These are phyloP conservation scores for Gorsachius goisagi DNA, from an alignment of 2,113 vertebrate species.

Conservation along the genomic window DNA sequence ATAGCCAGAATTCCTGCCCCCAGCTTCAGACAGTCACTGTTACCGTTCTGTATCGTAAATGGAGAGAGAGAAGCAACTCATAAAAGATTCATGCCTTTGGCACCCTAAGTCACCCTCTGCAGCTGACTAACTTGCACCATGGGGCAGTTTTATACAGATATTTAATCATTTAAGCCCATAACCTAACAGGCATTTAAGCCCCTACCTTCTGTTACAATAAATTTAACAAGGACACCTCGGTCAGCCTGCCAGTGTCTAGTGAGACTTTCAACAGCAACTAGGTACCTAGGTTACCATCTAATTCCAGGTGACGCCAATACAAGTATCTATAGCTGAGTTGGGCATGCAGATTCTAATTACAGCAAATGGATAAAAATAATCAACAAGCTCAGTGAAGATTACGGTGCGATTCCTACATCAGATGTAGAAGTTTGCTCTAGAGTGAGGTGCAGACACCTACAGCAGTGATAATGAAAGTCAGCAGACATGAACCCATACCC, in stretches of 20 bases:
- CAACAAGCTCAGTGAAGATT: not conserved
- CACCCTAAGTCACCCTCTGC: not conserved
- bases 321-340: not conserved
- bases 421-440: not conserved
- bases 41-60: not conserved
- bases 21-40: not conserved
- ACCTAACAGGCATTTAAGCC: not conserved
- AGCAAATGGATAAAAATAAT: not conserved
- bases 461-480: not conserved
- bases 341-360: not conserved
- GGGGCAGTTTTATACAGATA: not conserved
- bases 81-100: not conserved
- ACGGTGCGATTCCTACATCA: rapidly evolving
- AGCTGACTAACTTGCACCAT: not conserved
- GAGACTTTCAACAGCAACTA: not conserved
- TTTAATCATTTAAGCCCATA: not conserved
- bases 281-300: not conserved
- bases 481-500: not conserved
- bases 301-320: not conserved
- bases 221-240: not conserved
- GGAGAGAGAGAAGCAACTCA: not conserved
- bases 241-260: not conserved
- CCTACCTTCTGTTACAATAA: not conserved
- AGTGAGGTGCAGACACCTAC: not conserved
- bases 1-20: not conserved